Base-by-base conservation (phyloP, 2,888 invertebrate species). In the Agapostemon virescens region DNA sequence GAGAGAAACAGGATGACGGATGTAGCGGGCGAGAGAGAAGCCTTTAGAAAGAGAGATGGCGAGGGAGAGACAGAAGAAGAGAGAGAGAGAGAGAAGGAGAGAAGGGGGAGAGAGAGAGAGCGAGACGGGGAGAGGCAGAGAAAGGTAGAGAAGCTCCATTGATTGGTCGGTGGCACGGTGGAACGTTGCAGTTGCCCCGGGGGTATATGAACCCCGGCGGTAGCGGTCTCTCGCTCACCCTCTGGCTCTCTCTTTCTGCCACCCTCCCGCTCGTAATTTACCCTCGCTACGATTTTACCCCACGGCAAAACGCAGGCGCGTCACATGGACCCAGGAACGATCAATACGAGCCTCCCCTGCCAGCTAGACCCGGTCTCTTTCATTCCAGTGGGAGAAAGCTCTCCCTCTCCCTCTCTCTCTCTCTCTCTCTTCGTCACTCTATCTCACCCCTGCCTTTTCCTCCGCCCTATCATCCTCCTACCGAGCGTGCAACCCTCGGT, bases 291-390 rank as follows among this genome's bases (percentile, higher is more conserved):
- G 85, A 83, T 84, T 86, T 87, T 81, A 87, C 89, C 90, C 90
- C 82, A 86, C 55, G 77, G 87, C 86, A 87, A 87, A 89, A 89
- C 89, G 89, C 88, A 89, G 86, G 90, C 90, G 90, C 92, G 91
- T 90, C 91, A 91, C 91, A 92, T 91, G 92, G 91, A 92, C 90
- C 91, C 90, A 89, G 88, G 87, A 88, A 86, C 91, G 92, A 92
- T 92, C 92, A 92, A 92, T 92, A 92, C 91, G 86, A 87, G 89
- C 88, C 81, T 86, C 88, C 86, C 84, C 87, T 78, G 85, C 85
- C 72, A 85, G 82, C 85, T 72, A 84, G 81, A 80, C 81, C 79
- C 77, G 78, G 74, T 80, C 82, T 82, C 79, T 80, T 77, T 74
- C 55, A 73, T 77, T 70, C 71, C 61, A 61, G 17, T 17, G 61